A percentile compares a stretch with the other conserved stretches of the same genome.
Conservation (phyloP, 2,797 vertebrate genomes). For the Eurystomus glaucurus region DNA sequence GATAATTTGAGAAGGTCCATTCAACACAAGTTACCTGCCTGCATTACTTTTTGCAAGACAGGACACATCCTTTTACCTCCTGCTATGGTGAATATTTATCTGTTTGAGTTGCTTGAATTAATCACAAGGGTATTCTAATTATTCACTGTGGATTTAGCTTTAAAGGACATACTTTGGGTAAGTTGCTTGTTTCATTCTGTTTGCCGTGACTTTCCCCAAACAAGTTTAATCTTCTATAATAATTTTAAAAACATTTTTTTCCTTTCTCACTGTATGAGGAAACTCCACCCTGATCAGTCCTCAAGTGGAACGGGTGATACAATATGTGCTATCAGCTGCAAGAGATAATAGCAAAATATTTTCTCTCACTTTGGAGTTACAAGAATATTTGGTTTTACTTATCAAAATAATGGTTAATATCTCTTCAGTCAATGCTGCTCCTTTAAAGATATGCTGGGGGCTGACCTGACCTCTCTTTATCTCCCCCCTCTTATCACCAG, state of each 20-base stretch:
- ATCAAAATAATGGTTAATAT: slow-evolving; percentile 5
- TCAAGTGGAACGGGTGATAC: not conserved
- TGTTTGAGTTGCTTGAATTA: not conserved
- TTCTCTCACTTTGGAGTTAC: not conserved
- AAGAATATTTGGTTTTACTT: slow-evolving; percentile 20
- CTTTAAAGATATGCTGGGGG: not conserved
- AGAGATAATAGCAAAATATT: slow-evolving; percentile 49
- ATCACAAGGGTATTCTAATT: not conserved
- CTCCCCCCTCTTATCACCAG: slow-evolving; percentile 17
- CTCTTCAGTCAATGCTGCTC: not conserved
- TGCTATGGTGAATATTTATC: not conserved
- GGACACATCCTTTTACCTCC: not conserved
- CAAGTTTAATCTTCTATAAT: not conserved
- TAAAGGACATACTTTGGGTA: not conserved
- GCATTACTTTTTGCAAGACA: not conserved
- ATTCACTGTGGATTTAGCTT: not conserved
- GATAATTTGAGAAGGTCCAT: not conserved
- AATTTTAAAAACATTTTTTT: not conserved
- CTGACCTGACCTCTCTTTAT: slow-evolving; percentile 38
- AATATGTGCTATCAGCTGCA: not conserved
- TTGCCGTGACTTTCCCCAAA: not conserved
- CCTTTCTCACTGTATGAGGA: not conserved
- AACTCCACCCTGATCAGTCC: slow-evolving; percentile 8
- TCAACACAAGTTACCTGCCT: not conserved
- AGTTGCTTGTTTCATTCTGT: not conserved